phyloP scores from a whole-genome alignment of 2,888 invertebrate genomes.

The Dorcus hopei region DNA sequence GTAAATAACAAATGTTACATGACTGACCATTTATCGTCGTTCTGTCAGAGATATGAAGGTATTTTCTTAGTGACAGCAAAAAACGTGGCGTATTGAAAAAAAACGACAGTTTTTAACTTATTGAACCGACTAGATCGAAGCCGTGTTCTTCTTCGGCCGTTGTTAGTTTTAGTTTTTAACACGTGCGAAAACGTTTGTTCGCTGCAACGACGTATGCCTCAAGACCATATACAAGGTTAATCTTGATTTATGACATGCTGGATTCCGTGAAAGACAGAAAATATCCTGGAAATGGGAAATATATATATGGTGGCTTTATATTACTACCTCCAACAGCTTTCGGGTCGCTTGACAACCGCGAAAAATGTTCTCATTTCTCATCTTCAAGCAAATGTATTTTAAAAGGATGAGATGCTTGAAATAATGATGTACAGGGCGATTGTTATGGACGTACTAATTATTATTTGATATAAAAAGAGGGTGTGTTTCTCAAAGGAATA shows the following conservation, averaged over 20 bases:
- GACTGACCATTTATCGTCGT: no score
- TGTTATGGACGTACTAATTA: background rate
- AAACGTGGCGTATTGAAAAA: no score
- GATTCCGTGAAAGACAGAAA: slow-evolving; percentile 39
- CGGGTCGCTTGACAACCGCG: slow-evolving; percentile 38
- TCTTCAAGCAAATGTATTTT: slow-evolving; percentile 41
- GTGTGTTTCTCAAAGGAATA: slow-evolving; percentile 4
- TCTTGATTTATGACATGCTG: slow-evolving; percentile 42
- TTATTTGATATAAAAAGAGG: slow-evolving; percentile 7
- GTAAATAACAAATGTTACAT: no score
- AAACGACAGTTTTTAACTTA: no score
- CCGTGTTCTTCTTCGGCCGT: no score
- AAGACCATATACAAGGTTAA: slow-evolving; percentile 36
- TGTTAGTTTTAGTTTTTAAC: slow-evolving; percentile 13
- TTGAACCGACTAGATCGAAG: no score
- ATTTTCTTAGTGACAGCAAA: no score
- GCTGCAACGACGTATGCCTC: slow-evolving; percentile 31
- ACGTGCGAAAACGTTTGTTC: slow-evolving; percentile 22
- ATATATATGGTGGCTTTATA: slow-evolving; percentile 37
- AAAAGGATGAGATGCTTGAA: slow-evolving; percentile 37
- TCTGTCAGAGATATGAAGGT: no score
- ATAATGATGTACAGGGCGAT: slow-evolving; percentile 26
- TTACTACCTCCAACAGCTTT: slow-evolving; percentile 35
- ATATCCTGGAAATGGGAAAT: slow-evolving; percentile 41
- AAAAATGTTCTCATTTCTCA: slow-evolving; percentile 42